A percentile compares a stretch with the other conserved stretches of the same genome.
phyloP scores from a whole-genome alignment of 1,140 invertebrate genomes.

The Trichoplusia ni region DNA sequence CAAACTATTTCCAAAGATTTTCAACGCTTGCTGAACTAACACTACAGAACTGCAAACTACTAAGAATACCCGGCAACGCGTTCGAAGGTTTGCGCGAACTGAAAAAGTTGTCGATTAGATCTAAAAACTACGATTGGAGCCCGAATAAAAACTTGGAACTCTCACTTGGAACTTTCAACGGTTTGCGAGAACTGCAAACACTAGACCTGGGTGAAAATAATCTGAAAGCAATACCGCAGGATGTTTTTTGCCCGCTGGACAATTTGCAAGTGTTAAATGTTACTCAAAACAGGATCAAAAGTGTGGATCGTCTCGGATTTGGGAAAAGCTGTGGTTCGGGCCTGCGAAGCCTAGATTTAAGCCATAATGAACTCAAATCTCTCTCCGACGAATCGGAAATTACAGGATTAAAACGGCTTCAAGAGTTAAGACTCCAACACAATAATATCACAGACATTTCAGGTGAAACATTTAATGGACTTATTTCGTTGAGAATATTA shows the following conservation, averaged over 20 bases:
- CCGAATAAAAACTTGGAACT: slow-evolving; percentile 86
- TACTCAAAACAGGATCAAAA: slow-evolving; percentile 89
- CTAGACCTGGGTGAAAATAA: slow-evolving; percentile 92
- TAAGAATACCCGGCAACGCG: slow-evolving; percentile 88
- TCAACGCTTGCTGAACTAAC: slow-evolving; percentile 87
- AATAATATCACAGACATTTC: slow-evolving; percentile 91
- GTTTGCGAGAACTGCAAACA: slow-evolving; percentile 88
- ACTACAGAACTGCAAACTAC: slow-evolving; percentile 90
- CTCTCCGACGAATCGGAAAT: slow-evolving; percentile 88
- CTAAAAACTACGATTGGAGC: slow-evolving; percentile 90
- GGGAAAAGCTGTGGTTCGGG: slow-evolving; percentile 82
- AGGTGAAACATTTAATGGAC: slow-evolving; percentile 89
- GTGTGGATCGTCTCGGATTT: slow-evolving; percentile 88
- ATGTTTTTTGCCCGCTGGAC: slow-evolving; percentile 88
- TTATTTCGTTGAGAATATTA: slow-evolving; percentile 88
- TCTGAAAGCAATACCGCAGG: slow-evolving; percentile 87
- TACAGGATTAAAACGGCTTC: slow-evolving; percentile 86
- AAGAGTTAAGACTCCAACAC: slow-evolving; percentile 89
- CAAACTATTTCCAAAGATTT: slow-evolving; percentile 88
- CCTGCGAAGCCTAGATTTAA: slow-evolving; percentile 89
- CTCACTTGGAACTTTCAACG: slow-evolving; percentile 85
- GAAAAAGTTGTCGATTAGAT: slow-evolving; percentile 88
- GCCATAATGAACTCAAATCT: slow-evolving; percentile 88
- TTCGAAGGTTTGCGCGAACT: slow-evolving; percentile 89
- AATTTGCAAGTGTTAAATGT: slow-evolving; percentile 92